Percentiles rank a stretch among this genome's conserved stretches.
Conservation (phyloP, 2,113 vertebrate genomes). For the Dromiciops gliroides region DNA sequence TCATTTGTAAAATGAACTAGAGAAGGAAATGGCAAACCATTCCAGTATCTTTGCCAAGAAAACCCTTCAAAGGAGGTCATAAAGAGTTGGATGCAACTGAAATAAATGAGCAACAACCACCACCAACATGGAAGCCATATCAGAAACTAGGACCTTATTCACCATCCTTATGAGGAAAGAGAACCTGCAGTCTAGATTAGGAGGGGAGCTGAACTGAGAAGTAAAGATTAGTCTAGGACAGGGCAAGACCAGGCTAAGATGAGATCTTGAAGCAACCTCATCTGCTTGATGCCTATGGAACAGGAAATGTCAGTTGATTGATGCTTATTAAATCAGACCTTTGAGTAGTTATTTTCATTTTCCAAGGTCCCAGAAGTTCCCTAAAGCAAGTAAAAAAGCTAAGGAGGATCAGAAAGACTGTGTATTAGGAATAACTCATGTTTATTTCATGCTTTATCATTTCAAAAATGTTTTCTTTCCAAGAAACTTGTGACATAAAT, state of each 20-base stretch:
- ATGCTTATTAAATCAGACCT: neutral
- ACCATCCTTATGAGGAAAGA: neutral
- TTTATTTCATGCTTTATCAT: neutral
- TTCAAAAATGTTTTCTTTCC: neutral
- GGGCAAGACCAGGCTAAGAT: neutral
- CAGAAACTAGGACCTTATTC: neutral
- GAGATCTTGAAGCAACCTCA: neutral
- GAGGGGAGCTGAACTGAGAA: neutral
- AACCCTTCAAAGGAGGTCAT: no score
- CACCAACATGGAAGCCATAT: neutral
- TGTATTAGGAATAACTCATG: neutral
- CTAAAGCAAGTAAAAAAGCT: neutral
- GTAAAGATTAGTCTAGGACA: neutral
- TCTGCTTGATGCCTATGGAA: neutral
- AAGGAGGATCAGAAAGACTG: neutral
- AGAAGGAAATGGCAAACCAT: no score
- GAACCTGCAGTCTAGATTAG: neutral
- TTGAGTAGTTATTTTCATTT: neutral
- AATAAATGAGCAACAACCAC: no score
- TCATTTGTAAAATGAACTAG: no score
- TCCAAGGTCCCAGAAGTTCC: neutral
- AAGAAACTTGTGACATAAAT: neutral
- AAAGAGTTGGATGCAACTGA: no score
- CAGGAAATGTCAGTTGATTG: neutral
- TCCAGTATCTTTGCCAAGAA: no score